These are phyloP conservation scores for Tribolium madens DNA, from an alignment of 1,140 invertebrate species.

Conservation along the genomic window DNA sequence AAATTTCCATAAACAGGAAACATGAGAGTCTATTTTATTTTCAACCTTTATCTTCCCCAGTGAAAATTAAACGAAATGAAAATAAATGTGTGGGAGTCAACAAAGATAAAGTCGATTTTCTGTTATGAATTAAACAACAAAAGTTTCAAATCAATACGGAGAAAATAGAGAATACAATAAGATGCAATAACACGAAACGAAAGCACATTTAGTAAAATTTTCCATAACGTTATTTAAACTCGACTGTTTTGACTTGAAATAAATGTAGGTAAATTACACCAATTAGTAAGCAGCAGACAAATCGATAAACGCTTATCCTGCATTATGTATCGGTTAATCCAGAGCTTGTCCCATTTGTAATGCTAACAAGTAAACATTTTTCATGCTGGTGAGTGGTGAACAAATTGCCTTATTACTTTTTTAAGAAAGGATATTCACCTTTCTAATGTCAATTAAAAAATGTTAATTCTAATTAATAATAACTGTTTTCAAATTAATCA, in stretches of 20 bases:
- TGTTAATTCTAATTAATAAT: too few species aligned
- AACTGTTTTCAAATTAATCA: too few species aligned
- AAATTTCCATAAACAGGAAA: neutral
- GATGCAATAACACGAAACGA: too few species aligned
- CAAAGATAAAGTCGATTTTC: neutral
- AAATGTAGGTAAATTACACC: conserved; percentile 18
- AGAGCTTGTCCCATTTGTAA: neutral
- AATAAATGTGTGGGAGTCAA: neutral
- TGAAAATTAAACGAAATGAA: neutral
- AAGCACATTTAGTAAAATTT: too few species aligned
- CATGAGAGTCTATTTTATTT: neutral
- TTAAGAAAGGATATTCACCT: neutral
- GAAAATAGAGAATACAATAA: neutral
- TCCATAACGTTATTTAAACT: conserved; percentile 3
- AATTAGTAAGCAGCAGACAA: neutral
- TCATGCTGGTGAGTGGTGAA: neutral
- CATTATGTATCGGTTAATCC: conserved; percentile 7
- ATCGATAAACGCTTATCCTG: conserved; percentile 27
- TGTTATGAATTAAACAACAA: conserved; percentile 22
- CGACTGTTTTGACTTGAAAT: neutral
- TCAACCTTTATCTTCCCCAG: neutral
- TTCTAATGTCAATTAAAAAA: neutral
- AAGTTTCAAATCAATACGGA: neutral
- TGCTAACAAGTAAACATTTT: neutral
- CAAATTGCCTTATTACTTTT: too few species aligned